phyloP scores from a whole-genome alignment of 2,797 vertebrate species.

The Scarus forsteni region DNA sequence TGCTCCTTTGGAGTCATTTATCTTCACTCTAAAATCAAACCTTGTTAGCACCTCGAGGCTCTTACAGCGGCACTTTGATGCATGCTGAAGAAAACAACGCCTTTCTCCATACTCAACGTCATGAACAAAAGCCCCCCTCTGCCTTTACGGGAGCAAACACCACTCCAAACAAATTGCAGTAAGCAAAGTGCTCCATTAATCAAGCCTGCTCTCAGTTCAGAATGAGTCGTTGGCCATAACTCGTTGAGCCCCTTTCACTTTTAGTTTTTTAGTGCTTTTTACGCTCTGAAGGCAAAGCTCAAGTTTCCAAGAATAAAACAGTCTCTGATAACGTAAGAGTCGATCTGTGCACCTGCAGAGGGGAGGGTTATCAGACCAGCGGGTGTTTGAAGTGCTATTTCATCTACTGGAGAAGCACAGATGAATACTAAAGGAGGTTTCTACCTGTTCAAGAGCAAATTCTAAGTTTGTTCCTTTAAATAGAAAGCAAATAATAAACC shows the following conservation, averaged over 20 bases:
- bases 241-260: slow-evolving; percentile 60
- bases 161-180: slow-evolving; percentile 68
- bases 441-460: slow-evolving; percentile 15
- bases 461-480: slow-evolving; percentile 65
- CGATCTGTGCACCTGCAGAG: slow-evolving; percentile 60
- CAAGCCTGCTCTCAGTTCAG: slow-evolving; percentile 40
- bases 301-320: slow-evolving; percentile 60
- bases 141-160: slow-evolving; percentile 53
- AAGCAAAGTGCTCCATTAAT: slow-evolving; percentile 74
- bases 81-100: slow-evolving; percentile 46
- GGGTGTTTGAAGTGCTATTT: slow-evolving; percentile 64
- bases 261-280: slow-evolving; percentile 50
- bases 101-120: slow-evolving; percentile 52
- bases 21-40: slow-evolving; percentile 44
- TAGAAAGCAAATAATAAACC: slow-evolving; percentile 55
- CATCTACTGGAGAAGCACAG: slow-evolving; percentile 44
- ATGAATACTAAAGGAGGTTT: slow-evolving; percentile 56
- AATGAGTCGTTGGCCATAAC: slow-evolving; percentile 47
- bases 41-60: slow-evolving; percentile 31
- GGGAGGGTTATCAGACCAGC: slow-evolving; percentile 44
- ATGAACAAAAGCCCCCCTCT: slow-evolving; percentile 48
- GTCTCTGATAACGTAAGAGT: slow-evolving; percentile 64
- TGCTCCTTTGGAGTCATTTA: slow-evolving; percentile 2
- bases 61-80: slow-evolving; percentile 28
- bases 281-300: slow-evolving; percentile 48